Evolutionary conservation across 1,140 invertebrate genomes (phyloP), one percentile per base, ranked within the genome.

Genomic region (Spodoptera litura): DNA sequence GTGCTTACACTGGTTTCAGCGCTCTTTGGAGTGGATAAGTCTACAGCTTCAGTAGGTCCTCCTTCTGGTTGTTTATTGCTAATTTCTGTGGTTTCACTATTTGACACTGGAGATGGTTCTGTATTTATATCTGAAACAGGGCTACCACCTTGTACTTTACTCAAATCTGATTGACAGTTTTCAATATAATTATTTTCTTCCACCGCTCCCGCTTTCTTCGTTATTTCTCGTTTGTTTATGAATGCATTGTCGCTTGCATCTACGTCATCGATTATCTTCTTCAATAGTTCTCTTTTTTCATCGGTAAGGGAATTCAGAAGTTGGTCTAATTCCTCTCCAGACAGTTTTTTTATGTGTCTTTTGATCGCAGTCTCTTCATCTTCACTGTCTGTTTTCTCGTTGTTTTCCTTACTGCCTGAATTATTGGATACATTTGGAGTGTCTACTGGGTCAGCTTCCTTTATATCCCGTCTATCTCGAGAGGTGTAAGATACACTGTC

Each of bases 141-240:
- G 72, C 68, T 77, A 13, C 82, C 85, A 35, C 82, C 85, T 84
- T 90, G 89, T 49, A 88, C 70, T 89, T 93, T 93, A 74, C 82
- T 89, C 12, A 81, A 66, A 55, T 93, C 89, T 12, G 87, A 86
- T 78, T 86, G 82, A 13, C 81, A 82, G 81, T 76, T 87, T 35
- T 91, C 89, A 35, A 90, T 80, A 31, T 81, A 87, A 80, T 78
- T 88, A 68, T 89, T 91, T 79, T 91, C 88, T 77, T 94, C 88
- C 8, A 88, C 83, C 61, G 90, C 92, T 11, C 85, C 90, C 15
- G 91, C 87, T 84, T 94, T 94, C 74, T 94, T 94, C 12, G 89
- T 93, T 61, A 93, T 93, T 88, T 94, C 93, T 74, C 92, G 83
- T 81, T 94, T 94, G 82, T 86, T 89, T 20, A 89, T 72, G 11